Base-by-base conservation (phyloP, 2,797 vertebrate genomes). In the Ambastaia sidthimunki region DNA sequence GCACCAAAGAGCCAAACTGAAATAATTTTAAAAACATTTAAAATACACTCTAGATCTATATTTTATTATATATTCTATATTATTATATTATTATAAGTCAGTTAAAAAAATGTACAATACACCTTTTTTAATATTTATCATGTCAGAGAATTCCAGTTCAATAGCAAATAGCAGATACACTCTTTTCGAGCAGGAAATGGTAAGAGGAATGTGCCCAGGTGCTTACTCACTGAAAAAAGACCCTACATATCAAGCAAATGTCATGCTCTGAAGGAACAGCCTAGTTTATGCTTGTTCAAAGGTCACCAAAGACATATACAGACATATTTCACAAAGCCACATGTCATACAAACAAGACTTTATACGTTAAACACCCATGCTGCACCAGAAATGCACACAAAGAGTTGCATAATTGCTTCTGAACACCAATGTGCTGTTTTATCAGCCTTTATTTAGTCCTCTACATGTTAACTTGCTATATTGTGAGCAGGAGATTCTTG, bases 341-440 rank as follows among this genome's bases (percentile, higher is more conserved):
- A 11, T 18, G 18, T n/a, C 19, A 41, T 12, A 2, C 6, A 69
- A 28, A 23, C 63, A 15, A 73, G 52, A 34, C 28, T 44, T 67
- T 31, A 50, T 7, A 47, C 21, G 19, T 78, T 67, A 60, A 76
- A 65, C 66, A 59, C 80, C 66, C 3, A 44, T 65, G 12, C 57
- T 72, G 75, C 74, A 69, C 65, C 54, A 70, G n/a, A 60, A 37
- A 21, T 54, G 48, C 59, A 21, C 25, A 13, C 52, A 50, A 15
- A 21, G 80, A 80, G 82, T 80, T 76, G 37, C 13, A 60, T 16
- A 59, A 44, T 67, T 81, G 67, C 19, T 68, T 72, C 50, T 44
- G 23, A 25, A 70, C 25, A 21, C 3, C 1, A 7, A 54, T 13
- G 3, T 25, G 11, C 25, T 10, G 67, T 37, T 63, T 28, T 57